Base-by-base conservation (phyloP, 2,113 vertebrate species). In the Oryzias melastigma region DNA sequence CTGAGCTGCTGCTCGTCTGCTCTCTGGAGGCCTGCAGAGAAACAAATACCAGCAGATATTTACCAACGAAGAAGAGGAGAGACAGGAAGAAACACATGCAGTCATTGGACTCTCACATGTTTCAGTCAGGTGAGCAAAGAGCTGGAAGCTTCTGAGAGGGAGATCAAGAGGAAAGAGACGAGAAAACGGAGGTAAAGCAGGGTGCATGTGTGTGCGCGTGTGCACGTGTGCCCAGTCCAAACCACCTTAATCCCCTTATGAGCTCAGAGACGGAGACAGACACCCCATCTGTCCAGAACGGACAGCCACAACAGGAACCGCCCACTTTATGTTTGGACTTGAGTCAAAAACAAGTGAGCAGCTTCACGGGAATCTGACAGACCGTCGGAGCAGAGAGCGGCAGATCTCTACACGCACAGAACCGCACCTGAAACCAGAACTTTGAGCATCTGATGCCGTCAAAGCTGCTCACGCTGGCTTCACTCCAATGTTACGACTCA, bases 21-120 rank as follows among this genome's bases (percentile, higher is more conserved):
- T 94, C 90, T 57, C 80, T 80, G 54, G 89, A 81, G 51, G 77
- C 90, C 95, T 98, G 83, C 40, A 68, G 42, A 68, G 41, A 1
- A 41, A 16, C 29, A 25, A 82, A 69, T 73, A 74, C 71, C 66
- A 45, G 19, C 17, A 14, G 83, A 54, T 71, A 41, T 64, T 17
- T 12, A 55, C 15, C 19, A 25, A 35, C 57, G 6, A 4, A 50
- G 17, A 17, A 43, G 63, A 25, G 51, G 48, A 41, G 4, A 16
- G 16, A 14, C 15, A n/a, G 53, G 3, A 24, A 50, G 12, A 7
- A 6, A 35, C 25, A 10, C 35, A 35, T 35, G 10, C 35, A 16
- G 45, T 0, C 48, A 35, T 52, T n/a, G 59, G 60, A 67, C 40
- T 52, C 65, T 71, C 68, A 71, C 75, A 77, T 78, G 76, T 60